Conservation (phyloP, 2,888 invertebrate genomes). For the Erannis defoliaria region DNA sequence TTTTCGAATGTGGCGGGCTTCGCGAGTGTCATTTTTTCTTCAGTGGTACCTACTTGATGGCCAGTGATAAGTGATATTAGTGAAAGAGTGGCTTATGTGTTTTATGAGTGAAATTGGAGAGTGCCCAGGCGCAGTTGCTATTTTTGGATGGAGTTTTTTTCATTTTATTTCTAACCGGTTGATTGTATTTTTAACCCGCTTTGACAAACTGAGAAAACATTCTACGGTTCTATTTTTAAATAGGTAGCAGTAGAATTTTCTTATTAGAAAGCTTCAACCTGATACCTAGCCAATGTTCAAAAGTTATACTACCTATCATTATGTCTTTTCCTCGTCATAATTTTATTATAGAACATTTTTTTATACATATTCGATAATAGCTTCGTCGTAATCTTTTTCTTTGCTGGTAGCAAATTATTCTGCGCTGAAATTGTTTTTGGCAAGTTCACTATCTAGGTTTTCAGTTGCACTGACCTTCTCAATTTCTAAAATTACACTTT, state of each 20-base stretch:
- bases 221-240: slow-evolving; percentile 23
- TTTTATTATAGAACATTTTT: too few species aligned
- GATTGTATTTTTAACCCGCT: slow-evolving; percentile 26
- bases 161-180: slow-evolving; percentile 33
- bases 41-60: slow-evolving; percentile 17
- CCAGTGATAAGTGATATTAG: slow-evolving; percentile 29
- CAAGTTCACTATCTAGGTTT: slow-evolving; percentile 3
- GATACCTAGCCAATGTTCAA: too few species aligned
- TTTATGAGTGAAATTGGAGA: slow-evolving; percentile 55
- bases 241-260: background rate
- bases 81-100: slow-evolving; percentile 29
- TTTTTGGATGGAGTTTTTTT: slow-evolving; percentile 49
- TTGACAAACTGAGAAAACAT: slow-evolving; percentile 20
- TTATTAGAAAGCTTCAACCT: background rate
- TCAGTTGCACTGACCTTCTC: slow-evolving; percentile 7
- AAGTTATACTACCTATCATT: too few species aligned
- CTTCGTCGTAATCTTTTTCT: background rate
- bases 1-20: slow-evolving; percentile 32
- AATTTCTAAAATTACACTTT: slow-evolving; percentile 9
- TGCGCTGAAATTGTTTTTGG: background rate
- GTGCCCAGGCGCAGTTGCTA: slow-evolving; percentile 54
- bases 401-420: background rate
- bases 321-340: too few species aligned
- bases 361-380: too few species aligned
- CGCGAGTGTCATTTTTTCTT: slow-evolving; percentile 28